Conservation (phyloP, 2,797 vertebrate species). For the Lepus oiostolus region DNA sequence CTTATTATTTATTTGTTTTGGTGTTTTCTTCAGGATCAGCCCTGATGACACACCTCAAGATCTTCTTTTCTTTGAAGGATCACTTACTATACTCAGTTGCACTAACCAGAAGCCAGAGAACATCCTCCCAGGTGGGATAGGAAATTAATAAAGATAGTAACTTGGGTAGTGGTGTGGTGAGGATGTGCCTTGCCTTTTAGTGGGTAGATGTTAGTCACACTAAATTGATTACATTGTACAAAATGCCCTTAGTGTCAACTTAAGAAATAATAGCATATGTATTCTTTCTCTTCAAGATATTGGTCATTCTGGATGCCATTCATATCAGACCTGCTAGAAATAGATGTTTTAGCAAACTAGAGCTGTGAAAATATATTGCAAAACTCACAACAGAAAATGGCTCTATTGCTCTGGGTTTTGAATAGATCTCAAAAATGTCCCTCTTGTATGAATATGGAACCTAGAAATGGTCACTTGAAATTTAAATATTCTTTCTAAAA, state of each 20-base stretch:
- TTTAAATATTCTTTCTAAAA: conserved; percentile 7
- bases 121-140: not conserved
- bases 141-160: not conserved
- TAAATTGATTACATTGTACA: not conserved
- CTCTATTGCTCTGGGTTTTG: not conserved
- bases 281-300: not conserved
- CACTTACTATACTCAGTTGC: not conserved
- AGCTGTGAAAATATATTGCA: not conserved
- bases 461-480: not conserved
- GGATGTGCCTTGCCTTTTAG: not conserved
- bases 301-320: not conserved
- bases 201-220: not conserved
- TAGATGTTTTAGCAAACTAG: not conserved
- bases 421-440: not conserved
- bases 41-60: not conserved
- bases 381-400: not conserved
- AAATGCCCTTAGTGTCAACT: not conserved
- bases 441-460: not conserved
- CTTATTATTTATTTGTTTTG: not conserved
- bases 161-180: not conserved
- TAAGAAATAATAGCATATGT: not conserved
- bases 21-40: not conserved
- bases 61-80: not conserved
- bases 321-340: not conserved
- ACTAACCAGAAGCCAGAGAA: not conserved